A percentile compares a stretch with the other conserved stretches of the same genome.
Evolutionary conservation across 2,113 vertebrate genomes (phyloP).

Genomic region (Lasiurus cinereus): DNA sequence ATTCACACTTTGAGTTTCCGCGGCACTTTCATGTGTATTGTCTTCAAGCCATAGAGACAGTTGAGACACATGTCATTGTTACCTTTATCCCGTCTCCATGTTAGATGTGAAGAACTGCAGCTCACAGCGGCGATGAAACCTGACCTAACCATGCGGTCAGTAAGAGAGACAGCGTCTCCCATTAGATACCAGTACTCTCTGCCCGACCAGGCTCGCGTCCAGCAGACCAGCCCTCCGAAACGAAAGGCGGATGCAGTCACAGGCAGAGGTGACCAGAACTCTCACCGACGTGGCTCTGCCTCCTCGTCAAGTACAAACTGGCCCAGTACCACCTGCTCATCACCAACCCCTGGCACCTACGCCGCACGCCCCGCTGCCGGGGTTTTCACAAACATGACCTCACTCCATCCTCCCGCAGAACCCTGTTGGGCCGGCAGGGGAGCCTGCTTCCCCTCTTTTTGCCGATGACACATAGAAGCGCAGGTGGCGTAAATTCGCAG

Average conservation of each 20-base stretch:
- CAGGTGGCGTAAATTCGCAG: neutral
- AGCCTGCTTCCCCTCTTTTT: neutral
- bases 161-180: neutral
- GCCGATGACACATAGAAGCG: neutral
- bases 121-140: neutral
- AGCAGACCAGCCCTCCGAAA: neutral
- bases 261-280: neutral
- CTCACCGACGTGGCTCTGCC: neutral
- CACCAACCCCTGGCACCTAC: constrained; percentile 28
- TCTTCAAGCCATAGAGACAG: neutral
- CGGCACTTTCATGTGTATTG: fast-evolving
- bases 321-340: constrained; percentile 56
- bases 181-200: constrained; percentile 10
- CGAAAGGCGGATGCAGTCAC: neutral
- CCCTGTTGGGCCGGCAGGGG: neutral
- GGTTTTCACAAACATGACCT: constrained; percentile 36
- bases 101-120: neutral
- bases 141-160: neutral
- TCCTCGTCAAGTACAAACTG: constrained; percentile 59
- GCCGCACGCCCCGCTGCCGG: neutral
- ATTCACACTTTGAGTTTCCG: neutral
- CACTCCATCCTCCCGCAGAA: constrained; percentile 27
- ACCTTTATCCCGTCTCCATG: neutral
- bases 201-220: neutral
- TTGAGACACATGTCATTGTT: neutral